Conservation (phyloP, 2,113 vertebrate genomes). For the Gallinago media region DNA sequence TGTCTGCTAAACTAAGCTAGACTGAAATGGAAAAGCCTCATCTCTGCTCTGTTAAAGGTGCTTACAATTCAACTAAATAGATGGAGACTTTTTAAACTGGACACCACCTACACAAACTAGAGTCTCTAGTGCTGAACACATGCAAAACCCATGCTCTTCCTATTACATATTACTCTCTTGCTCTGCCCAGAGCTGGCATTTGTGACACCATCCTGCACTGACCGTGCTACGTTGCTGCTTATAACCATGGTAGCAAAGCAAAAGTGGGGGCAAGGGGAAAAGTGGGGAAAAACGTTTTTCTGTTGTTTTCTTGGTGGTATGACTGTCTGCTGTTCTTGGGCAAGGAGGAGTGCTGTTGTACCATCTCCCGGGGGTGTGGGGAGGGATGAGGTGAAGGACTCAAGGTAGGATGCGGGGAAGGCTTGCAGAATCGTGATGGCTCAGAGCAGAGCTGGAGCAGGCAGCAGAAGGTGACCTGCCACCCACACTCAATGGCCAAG, state of each 20-base stretch:
- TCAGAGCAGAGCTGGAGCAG: not conserved
- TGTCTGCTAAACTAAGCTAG: not conserved
- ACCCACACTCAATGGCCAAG: not conserved
- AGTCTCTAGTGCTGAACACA: not conserved
- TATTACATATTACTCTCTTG: accelerated
- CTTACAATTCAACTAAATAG: no score
- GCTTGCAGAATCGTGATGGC: accelerated
- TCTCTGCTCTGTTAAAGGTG: not conserved
- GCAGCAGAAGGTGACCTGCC: not conserved
- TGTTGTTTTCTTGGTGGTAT: not conserved
- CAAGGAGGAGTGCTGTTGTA: accelerated
- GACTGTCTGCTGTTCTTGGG: accelerated
- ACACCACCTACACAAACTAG: not conserved
- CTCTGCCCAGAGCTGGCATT: not conserved
- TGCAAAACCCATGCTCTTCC: not conserved
- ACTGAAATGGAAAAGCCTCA: not conserved
- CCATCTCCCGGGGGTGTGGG: accelerated
- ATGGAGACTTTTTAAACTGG: not conserved
- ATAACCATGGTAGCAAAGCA: accelerated
- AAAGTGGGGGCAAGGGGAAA: not conserved
- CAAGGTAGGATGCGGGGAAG: not conserved
- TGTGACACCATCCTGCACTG: not conserved
- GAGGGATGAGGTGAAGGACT: not conserved
- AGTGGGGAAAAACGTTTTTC: accelerated
- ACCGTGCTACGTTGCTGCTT: accelerated